phyloP scores from a whole-genome alignment of 1,140 invertebrate species.

The Eurosta solidaginis region DNA sequence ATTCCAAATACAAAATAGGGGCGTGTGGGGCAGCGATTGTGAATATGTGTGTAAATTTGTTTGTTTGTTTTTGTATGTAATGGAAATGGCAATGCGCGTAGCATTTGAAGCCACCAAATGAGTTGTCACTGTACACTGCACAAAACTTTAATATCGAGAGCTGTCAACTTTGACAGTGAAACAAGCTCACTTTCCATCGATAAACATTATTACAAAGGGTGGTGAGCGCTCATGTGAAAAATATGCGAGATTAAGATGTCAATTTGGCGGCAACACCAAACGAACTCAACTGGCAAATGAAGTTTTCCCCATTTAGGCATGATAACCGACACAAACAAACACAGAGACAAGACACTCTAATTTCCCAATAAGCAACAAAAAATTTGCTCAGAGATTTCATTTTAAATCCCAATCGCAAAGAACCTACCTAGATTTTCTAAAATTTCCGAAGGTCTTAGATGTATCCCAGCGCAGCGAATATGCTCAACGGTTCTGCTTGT shows the following conservation, averaged over 20 bases:
- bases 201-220: conserved; percentile 31
- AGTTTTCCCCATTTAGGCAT: conserved; percentile 19
- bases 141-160: conserved; percentile 49
- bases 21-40: neutral
- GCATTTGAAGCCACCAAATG: conserved; percentile 25
- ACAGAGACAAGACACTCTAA: neutral
- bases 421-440: no score
- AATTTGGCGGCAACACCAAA: conserved; percentile 32
- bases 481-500: no score
- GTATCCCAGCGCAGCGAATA: no score
- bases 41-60: neutral
- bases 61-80: no score
- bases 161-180: conserved; percentile 43
- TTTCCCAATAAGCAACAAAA: neutral
- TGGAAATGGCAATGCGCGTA: conserved; percentile 5
- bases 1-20: conserved; percentile 6
- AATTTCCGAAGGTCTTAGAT: no score
- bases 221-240: conserved; percentile 47
- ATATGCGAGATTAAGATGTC: conserved; percentile 59
- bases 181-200: conserved; percentile 10
- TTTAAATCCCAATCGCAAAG: neutral
- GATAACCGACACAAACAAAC: neutral
- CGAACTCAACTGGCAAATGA: conserved; percentile 34
- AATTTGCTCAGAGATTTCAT: neutral
- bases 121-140: conserved; percentile 43